These are phyloP conservation scores for Lateolabrax maculatus DNA, from an alignment of 2,797 vertebrate genomes.

Conservation along the genomic window DNA sequence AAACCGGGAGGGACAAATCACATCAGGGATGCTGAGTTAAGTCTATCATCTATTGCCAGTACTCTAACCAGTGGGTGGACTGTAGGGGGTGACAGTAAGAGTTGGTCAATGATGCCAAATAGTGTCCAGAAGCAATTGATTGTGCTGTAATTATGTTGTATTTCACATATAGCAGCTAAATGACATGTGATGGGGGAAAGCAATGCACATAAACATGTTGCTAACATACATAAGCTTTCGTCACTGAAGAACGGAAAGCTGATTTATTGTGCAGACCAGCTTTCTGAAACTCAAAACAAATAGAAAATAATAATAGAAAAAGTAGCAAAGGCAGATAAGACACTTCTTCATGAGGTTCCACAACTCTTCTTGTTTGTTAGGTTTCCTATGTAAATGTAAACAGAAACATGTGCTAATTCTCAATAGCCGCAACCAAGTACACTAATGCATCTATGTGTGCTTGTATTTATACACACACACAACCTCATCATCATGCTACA, in stretches of 20 bases:
- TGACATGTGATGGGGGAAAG: not conserved
- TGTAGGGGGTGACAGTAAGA: conserved; percentile 22
- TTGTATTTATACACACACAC: too few species aligned
- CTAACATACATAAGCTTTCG: not conserved
- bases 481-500: too few species aligned
- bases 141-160: conserved; percentile 17
- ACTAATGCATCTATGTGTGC: too few species aligned
- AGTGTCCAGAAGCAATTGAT: conserved; percentile 35
- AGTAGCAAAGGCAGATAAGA: not conserved
- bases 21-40: conserved; percentile 7
- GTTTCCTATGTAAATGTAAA: not conserved
- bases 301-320: not conserved
- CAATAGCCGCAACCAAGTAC: too few species aligned
- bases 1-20: conserved; percentile 21
- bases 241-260: not conserved
- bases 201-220: not conserved
- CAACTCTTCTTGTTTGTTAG: not conserved
- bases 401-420: too few species aligned
- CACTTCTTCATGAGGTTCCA: not conserved
- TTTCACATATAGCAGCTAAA: conserved; percentile 18
- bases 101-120: conserved; percentile 45
- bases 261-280: not conserved
- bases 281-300: not conserved
- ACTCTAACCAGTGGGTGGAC: conserved; percentile 47
- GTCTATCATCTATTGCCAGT: conserved; percentile 19